phyloP scores from a whole-genome alignment of 2,888 invertebrate genomes.

The Lacanobia wlatinum region DNA sequence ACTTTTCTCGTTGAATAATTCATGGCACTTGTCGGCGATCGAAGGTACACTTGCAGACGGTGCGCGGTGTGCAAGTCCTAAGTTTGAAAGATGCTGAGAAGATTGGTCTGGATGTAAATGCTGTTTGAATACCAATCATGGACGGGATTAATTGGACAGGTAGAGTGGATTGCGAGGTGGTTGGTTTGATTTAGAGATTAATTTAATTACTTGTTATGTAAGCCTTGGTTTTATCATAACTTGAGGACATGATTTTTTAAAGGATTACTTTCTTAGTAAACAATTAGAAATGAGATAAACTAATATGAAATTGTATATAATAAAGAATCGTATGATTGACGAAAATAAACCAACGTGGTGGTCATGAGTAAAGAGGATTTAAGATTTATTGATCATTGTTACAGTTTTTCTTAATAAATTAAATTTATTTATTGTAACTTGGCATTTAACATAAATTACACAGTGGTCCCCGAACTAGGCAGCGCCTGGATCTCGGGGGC shows the following conservation, averaged over 20 bases:
- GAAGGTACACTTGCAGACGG: conserved; percentile 66
- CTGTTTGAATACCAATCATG: conserved; percentile 57
- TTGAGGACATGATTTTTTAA: neutral
- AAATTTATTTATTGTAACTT: too few relatives aligned
- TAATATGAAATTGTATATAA: too few relatives aligned
- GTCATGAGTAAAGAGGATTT: too few relatives aligned
- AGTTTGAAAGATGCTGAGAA: conserved; percentile 63
- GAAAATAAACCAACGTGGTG: too few relatives aligned
- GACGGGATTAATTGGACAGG: conserved; percentile 52
- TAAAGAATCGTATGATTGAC: too few relatives aligned
- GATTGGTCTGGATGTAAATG: conserved; percentile 68
- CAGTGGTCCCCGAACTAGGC: too few relatives aligned
- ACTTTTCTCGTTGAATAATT: conserved; percentile 68
- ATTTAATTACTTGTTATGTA: neutral
- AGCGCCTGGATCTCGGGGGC: too few relatives aligned
- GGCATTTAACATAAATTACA: too few relatives aligned
- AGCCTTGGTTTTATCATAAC: neutral
- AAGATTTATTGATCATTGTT: too few relatives aligned
- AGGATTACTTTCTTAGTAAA: too few relatives aligned
- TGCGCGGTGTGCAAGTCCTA: conserved; percentile 50
- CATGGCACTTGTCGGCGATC: conserved; percentile 64
- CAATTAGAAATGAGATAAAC: too few relatives aligned
- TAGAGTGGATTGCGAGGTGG: conserved; percentile 5
- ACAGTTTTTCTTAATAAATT: too few relatives aligned
- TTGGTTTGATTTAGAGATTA: conserved; percentile 13